Percentiles rank a stretch among this genome's conserved stretches.
These are phyloP conservation scores for Nycticryphes semicollaris DNA, from an alignment of 2,113 vertebrate species.

Conservation along the genomic window DNA sequence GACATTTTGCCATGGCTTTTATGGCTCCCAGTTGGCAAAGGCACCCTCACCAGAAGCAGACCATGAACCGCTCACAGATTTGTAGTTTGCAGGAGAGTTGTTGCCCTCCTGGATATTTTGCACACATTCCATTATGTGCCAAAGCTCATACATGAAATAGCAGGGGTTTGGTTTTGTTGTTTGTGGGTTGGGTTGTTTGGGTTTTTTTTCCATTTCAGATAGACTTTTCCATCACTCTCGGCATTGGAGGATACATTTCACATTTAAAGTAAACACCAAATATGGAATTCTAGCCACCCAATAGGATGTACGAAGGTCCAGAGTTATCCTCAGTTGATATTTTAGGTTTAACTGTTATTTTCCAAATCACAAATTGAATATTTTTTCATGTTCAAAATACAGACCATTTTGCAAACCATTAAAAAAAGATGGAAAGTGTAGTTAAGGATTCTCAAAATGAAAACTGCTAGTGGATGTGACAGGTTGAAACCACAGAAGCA, in stretches of 20 bases:
- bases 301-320: neutral
- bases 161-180: neutral
- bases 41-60: neutral
- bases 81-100: neutral
- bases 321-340: neutral
- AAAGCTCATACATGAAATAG: neutral
- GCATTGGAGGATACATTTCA: neutral
- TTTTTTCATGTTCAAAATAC: conserved; percentile 60
- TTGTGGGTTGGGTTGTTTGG: neutral
- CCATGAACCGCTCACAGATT: neutral
- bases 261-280: conserved; percentile 1
- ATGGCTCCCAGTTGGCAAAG: neutral
- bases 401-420: conserved; percentile 58
- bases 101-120: neutral
- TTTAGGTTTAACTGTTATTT: conserved; percentile 26
- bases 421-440: conserved; percentile 54
- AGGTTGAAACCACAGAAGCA: conserved; percentile 62
- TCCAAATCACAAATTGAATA: conserved; percentile 52
- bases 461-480: conserved; percentile 65
- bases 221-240: neutral
- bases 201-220: neutral
- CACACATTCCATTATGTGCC: neutral
- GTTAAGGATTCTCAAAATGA: conserved; percentile 69
- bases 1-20: neutral
- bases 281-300: neutral